A percentile compares a stretch with the other conserved stretches of the same genome.
phyloP scores from a whole-genome alignment of 2,888 invertebrate genomes.

The Trachelus iudaicus region DNA sequence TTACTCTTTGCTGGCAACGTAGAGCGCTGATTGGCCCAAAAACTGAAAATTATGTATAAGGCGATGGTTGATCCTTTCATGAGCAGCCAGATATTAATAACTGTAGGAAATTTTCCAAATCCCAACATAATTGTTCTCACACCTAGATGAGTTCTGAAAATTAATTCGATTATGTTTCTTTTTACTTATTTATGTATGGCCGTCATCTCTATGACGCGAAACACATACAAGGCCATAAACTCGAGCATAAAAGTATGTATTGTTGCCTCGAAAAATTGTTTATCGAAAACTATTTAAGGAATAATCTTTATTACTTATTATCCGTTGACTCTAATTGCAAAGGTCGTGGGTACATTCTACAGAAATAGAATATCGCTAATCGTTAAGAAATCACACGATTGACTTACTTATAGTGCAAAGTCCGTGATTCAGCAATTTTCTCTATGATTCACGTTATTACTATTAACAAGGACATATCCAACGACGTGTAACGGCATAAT shows the following conservation, averaged over 20 bases:
- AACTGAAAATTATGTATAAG: conserved; percentile 64
- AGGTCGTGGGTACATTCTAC: not conserved
- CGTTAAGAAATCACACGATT: not conserved
- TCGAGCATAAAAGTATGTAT: not conserved
- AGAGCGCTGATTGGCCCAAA: conserved; percentile 66
- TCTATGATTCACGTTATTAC: not conserved
- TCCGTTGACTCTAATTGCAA: not conserved
- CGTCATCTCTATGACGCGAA: not conserved
- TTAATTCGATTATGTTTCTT: not conserved
- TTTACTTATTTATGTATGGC: not conserved
- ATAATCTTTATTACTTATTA: not conserved
- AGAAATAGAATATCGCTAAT: not conserved
- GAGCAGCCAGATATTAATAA: conserved; percentile 69
- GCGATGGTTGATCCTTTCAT: conserved; percentile 66
- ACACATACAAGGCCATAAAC: not conserved
- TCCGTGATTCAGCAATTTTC: not conserved
- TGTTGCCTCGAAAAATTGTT: not conserved
- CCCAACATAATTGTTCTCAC: conserved; percentile 71
- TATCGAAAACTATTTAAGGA: not conserved
- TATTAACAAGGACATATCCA: not conserved
- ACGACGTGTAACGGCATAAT: not conserved
- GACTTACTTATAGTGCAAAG: not conserved
- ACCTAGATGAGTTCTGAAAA: conserved; percentile 69
- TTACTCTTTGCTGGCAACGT: conserved; percentile 60
- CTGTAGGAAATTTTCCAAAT: conserved; percentile 72